Percentiles rank a stretch among this genome's conserved stretches.
These are phyloP conservation scores for Lydus trimaculatus DNA, from an alignment of 2,888 invertebrate genomes.

Conservation along the genomic window DNA sequence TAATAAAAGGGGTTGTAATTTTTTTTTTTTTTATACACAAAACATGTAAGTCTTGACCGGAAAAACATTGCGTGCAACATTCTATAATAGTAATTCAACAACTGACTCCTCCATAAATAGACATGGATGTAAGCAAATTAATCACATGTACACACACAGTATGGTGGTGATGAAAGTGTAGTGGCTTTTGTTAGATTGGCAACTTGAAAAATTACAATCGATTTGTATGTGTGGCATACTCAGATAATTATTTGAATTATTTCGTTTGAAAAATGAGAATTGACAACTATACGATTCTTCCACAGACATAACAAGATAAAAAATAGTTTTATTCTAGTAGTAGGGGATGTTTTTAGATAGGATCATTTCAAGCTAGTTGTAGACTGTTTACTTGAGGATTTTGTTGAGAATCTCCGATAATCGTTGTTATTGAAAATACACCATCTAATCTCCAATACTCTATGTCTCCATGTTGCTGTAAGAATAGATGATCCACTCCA, in stretches of 20 bases:
- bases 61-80: not conserved
- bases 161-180: not conserved
- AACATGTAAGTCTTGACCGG: not conserved
- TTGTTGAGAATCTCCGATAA: not conserved
- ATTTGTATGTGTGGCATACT: not conserved
- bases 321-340: not conserved
- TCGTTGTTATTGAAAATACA: constrained; percentile 9
- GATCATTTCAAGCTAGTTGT: not conserved
- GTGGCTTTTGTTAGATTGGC: constrained; percentile 4
- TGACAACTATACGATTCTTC: too few species aligned
- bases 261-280: not conserved
- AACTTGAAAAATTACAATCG: not conserved
- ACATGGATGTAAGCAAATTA: constrained; percentile 18
- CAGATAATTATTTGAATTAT: constrained; percentile 2
- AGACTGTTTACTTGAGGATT: not conserved
- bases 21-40: not conserved
- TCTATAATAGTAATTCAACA: constrained; percentile 1
- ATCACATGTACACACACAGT: constrained; percentile 1
- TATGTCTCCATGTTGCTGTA: not conserved
- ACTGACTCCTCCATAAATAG: constrained; percentile 14
- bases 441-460: constrained; percentile 3
- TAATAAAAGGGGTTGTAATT: constrained; percentile 5
- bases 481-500: not conserved
- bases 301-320: not conserved
- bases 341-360: not conserved